Base-by-base conservation (phyloP, 2,797 vertebrate genomes). In the Syncerus caffer region DNA sequence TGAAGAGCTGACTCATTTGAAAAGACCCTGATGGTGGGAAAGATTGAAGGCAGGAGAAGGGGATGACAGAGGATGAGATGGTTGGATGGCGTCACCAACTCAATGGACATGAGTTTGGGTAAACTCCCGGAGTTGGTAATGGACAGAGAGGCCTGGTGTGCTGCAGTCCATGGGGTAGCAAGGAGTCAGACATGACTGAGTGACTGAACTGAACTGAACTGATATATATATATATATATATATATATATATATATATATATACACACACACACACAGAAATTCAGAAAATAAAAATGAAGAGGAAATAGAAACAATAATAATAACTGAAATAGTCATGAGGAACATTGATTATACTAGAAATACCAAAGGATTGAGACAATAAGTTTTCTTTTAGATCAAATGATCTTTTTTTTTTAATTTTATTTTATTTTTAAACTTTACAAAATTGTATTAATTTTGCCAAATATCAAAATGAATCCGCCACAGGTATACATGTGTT, bases 231-330 rank as follows among this genome's bases (percentile, higher is more conserved):
- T 4, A 64, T 67, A 67, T 34, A 67, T 10, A 34, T 3, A 67
- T 10, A 34, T 5, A 34, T 12, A 12, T 7, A 55, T 9, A 90
- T 0, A 57, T 1, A 55, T 3, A 55, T 3, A 55, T 0, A 57
- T 0, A 57, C 0, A 58, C 9, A 58, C 1, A 60, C 2, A 60
- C 2, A 29, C 6, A 62, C 3, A 34, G 4, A 76, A 50, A 27
- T 25, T 93, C 31, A 83, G 17, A 95, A 83, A 42, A 62, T 0
- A 85, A 6, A 51, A 93, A n/a, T 45, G 45, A 76, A 57, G 38
- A 27, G 3, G 1, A 84, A 86, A 60, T 67, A 71, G 88, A 62
- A 38, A 85, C 16, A 51, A 19, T 50, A 15, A 21, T 82, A 50
- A 91, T 31, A 47, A 53, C 62, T 42, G 11, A 7, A 76, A 8